phyloP scores from a whole-genome alignment of 2,888 invertebrate species.

The Crossocerus cetratus region DNA sequence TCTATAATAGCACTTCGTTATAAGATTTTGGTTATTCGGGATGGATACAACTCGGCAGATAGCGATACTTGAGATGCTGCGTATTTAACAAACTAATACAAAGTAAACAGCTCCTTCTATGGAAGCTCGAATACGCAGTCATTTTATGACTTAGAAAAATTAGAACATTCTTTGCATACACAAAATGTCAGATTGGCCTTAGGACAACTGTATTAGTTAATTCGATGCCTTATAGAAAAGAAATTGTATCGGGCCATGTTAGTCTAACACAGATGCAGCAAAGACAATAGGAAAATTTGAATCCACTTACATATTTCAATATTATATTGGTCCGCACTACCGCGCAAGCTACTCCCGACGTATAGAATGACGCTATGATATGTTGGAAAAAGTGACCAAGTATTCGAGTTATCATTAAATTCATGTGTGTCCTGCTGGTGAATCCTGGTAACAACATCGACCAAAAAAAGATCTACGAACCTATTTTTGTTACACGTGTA shows the following conservation, averaged over 20 bases:
- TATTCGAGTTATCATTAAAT: slow-evolving; percentile 25
- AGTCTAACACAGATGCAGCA: no score
- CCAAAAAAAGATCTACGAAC: slow-evolving; percentile 51
- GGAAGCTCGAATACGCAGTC: slow-evolving; percentile 20
- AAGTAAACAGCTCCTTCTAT: slow-evolving; percentile 14
- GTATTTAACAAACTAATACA: slow-evolving; percentile 6
- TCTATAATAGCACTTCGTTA: slow-evolving; percentile 8
- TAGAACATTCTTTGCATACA: not conserved
- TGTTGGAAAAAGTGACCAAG: slow-evolving; percentile 14
- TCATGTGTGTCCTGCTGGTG: slow-evolving; percentile 57
- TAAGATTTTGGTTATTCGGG: not conserved
- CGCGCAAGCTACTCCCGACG: not conserved
- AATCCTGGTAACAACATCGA: slow-evolving; percentile 52
- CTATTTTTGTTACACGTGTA: slow-evolving; percentile 59
- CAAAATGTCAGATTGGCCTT: no score
- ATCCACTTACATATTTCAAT: no score
- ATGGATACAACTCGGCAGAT: no score
- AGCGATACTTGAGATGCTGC: not conserved
- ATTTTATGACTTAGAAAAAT: slow-evolving; percentile 9
- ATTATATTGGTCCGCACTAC: not conserved
- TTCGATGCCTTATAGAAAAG: no score
- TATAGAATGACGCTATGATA: not conserved
- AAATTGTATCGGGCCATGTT: no score
- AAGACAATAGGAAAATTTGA: no score
- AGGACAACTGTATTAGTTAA: no score